Evolutionary conservation across 2,888 invertebrate species (phyloP), one percentile per base, ranked within the genome.

Genomic region (Drosophila parthenogenetica): DNA sequence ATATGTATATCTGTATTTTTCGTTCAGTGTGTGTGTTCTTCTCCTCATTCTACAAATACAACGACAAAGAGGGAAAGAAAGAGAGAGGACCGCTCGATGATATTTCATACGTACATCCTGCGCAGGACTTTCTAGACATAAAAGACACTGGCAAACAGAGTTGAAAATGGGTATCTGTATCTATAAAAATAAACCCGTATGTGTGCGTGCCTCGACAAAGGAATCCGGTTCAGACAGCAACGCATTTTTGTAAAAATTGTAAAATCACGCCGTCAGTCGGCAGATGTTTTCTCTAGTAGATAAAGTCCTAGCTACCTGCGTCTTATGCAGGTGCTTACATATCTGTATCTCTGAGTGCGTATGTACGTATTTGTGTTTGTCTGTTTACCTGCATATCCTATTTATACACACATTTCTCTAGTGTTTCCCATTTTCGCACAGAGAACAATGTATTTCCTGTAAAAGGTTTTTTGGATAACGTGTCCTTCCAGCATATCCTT

Each of bases 361-460:
- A 40, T 66, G 45, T 73, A 48, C 57, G 46, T 65, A n/a, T n/a
- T n/a, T n/a, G 43, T 60, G 59, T 48, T 35, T 62, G 40, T 58
- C 48, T 59, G 55, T 65, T 65, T 86, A 84, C 87, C 87, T 87
- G 84, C 82, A 84, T 81, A 79, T 86, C 67, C 77, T 71, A 78
- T 77, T 77, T 77, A 79, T 68, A 85, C 49, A 62, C 51, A 58
- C 16, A 77, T 65, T 65, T 74, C 67, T 68, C 66, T 76, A 73
- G 76, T 71, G 70, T 49, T 65, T 65, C 40, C 49, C 45, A 40
- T 63, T 55, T 82, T 72, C 69, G 81, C 77, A 81, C 74, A 74
- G 66, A 69, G 64, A 58, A 75, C 73, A 81, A 69, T 54, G 75
- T 68, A 77, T 83, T 83, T 84, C 85, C 83, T 84, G 81, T 67